These are phyloP conservation scores for Neosilurus mollespiculum DNA, from an alignment of 2,797 vertebrate species.

Conservation along the genomic window DNA sequence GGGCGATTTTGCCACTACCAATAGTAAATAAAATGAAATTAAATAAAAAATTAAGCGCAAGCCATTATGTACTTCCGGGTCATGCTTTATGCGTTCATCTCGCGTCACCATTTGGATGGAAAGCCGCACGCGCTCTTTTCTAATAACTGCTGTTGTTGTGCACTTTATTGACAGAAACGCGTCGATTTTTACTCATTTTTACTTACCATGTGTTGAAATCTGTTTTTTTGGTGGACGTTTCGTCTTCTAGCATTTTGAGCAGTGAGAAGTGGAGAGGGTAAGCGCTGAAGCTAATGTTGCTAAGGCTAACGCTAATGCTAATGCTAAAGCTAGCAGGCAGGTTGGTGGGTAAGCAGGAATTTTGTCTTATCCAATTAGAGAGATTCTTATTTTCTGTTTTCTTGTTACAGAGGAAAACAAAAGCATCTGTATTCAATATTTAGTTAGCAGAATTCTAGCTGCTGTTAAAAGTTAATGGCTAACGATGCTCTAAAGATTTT, in stretches of 20 bases:
- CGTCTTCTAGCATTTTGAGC: not conserved
- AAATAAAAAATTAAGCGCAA: too few species aligned
- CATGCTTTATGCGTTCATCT: not conserved
- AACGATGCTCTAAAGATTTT: not conserved
- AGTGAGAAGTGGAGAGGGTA: constrained; percentile 24
- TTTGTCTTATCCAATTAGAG: accelerated
- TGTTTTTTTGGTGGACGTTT: constrained; percentile 40
- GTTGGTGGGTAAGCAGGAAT: not conserved
- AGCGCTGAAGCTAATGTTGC: constrained; percentile 9
- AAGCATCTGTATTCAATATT: not conserved
- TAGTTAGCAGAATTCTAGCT: not conserved
- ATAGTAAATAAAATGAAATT: too few species aligned
- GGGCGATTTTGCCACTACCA: too few species aligned
- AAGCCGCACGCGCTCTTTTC: not conserved
- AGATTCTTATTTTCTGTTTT: too few species aligned
- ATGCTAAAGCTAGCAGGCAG: not conserved
- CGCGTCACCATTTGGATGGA: not conserved
- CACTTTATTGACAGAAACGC: not conserved
- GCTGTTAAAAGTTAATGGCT: too few species aligned
- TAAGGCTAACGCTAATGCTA: not conserved
- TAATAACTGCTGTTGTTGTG: too few species aligned
- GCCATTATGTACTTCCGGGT: constrained; percentile 21
- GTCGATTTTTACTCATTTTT: constrained; percentile 18
- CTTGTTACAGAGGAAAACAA: too few species aligned
- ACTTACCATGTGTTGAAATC: constrained; percentile 11